A percentile compares a stretch with the other conserved stretches of the same genome.
These are phyloP conservation scores for Cossypha heuglini DNA, from an alignment of 2,797 vertebrate species.

Conservation along the genomic window DNA sequence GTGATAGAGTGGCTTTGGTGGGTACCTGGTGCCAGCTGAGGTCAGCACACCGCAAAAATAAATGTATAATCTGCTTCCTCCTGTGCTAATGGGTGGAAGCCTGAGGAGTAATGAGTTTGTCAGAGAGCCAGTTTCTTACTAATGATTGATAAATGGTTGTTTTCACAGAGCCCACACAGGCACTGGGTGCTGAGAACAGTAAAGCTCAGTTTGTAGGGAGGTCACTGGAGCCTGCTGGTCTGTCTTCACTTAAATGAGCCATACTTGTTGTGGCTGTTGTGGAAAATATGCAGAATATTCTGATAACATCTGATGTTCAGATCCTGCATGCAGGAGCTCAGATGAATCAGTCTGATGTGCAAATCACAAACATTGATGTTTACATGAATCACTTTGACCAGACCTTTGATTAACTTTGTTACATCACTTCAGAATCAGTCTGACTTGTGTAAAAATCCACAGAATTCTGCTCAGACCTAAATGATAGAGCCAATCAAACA, in stretches of 20 bases:
- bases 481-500: not conserved
- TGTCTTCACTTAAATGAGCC: not conserved
- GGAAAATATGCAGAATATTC: not conserved
- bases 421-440: not conserved
- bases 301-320: not conserved
- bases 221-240: not conserved
- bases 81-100: slow-evolving; percentile 9
- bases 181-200: not conserved
- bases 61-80: slow-evolving; percentile 20
- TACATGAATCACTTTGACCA: not conserved
- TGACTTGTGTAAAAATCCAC: not conserved
- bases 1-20: not conserved
- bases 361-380: not conserved
- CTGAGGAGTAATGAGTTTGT: slow-evolving; percentile 26
- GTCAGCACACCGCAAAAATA: not conserved
- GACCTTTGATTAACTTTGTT: not conserved
- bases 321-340: not conserved
- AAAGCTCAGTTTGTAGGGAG: not conserved
- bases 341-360: not conserved
- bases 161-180: not conserved
- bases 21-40: not conserved
- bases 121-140: slow-evolving; percentile 13
- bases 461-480: not conserved
- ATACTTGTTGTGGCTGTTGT: not conserved
- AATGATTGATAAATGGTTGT: slow-evolving; percentile 31